These are phyloP conservation scores for Cheumatopsyche charites DNA, from an alignment of 1,140 invertebrate genomes.

Conservation along the genomic window DNA sequence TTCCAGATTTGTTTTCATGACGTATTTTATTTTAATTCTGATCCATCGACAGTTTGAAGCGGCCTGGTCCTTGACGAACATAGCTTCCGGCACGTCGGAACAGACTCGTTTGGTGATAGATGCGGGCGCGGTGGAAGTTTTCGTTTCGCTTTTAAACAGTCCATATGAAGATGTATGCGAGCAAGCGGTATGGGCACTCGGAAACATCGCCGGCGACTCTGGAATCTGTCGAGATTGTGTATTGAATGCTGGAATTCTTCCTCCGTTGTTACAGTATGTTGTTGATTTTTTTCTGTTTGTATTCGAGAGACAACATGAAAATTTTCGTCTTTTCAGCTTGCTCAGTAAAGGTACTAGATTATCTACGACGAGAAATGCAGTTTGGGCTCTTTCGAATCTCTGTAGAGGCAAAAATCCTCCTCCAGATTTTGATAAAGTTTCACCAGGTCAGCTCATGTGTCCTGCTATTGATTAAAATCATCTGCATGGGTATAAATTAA, in stretches of 20 bases:
- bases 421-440: slow-evolving; percentile 89
- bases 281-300: slow-evolving; percentile 44
- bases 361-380: slow-evolving; percentile 96
- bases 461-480: too few species aligned
- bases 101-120: slow-evolving; percentile 94
- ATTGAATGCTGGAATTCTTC: slow-evolving; percentile 81
- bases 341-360: slow-evolving; percentile 81
- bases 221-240: slow-evolving; percentile 92
- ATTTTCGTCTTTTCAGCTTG: slow-evolving; percentile 64
- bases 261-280: slow-evolving; percentile 86
- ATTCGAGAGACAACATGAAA: not conserved
- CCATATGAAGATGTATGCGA: slow-evolving; percentile 94
- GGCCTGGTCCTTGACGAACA: slow-evolving; percentile 97
- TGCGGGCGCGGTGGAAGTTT: slow-evolving; percentile 91
- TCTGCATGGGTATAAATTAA: too few species aligned
- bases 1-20: slow-evolving; percentile 28
- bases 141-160: slow-evolving; percentile 81
- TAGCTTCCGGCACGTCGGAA: slow-evolving; percentile 93
- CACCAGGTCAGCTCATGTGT: slow-evolving; percentile 56
- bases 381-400: slow-evolving; percentile 96
- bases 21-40: slow-evolving; percentile 27
- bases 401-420: slow-evolving; percentile 97
- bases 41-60: slow-evolving; percentile 95
- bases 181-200: slow-evolving; percentile 95
- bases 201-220: slow-evolving; percentile 96